Conservation (phyloP, 2,888 invertebrate species). For the Pasiphila rectangulata region DNA sequence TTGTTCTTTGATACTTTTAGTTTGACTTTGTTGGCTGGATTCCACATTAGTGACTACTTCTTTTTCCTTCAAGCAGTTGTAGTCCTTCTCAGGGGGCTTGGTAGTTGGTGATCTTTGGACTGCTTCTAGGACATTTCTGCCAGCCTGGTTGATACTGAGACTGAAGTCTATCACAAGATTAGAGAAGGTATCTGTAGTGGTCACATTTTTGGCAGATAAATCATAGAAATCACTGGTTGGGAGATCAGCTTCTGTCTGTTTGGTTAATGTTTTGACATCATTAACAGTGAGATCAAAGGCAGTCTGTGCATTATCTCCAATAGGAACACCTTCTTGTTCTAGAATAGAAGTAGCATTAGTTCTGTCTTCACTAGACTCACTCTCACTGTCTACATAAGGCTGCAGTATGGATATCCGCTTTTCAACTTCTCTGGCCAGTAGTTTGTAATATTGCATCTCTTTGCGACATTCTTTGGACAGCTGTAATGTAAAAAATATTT, state of each 20-base stretch:
- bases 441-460: conserved; percentile 85
- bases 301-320: conserved; percentile 34
- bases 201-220: conserved; percentile 7
- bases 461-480: conserved; percentile 82
- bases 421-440: conserved; percentile 84
- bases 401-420: conserved; percentile 72
- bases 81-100: conserved; percentile 66
- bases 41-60: conserved; percentile 39
- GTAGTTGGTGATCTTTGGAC: conserved; percentile 31
- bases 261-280: conserved; percentile 22
- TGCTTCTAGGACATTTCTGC: conserved; percentile 36
- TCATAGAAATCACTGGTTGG: conserved; percentile 19
- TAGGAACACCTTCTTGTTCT: conserved; percentile 50
- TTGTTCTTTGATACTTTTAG: conserved; percentile 9
- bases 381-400: conserved; percentile 53
- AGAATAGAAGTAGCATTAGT: conserved; percentile 61
- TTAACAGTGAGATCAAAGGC: conserved; percentile 35
- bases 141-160: conserved; percentile 52
- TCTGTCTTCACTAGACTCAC: conserved; percentile 49
- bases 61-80: conserved; percentile 42
- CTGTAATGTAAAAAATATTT: conserved; percentile 63
- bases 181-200: conserved; percentile 34
- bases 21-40: conserved; percentile 1
- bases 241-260: conserved; percentile 12
- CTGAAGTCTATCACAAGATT: conserved; percentile 59